Base-by-base conservation (phyloP, 2,797 vertebrate species). In the Choloepus didactylus region DNA sequence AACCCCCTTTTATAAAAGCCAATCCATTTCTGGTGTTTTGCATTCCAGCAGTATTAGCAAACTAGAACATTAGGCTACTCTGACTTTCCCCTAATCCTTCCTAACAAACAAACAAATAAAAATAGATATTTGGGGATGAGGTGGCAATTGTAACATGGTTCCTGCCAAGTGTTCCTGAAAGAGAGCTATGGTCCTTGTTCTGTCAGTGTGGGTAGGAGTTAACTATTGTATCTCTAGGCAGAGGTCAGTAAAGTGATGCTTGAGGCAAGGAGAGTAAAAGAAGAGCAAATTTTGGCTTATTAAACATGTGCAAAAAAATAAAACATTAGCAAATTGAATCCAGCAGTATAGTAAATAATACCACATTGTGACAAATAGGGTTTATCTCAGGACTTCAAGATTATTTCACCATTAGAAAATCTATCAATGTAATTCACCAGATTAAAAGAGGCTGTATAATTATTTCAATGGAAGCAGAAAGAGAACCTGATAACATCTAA, bases 21-120 rank as follows among this genome's bases (percentile, higher is more conserved):
- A 44, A 44, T 6, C 41, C 41, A 6, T 44, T 44, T 44, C 41
- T 44, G 41, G 41, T 44, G 41, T 44, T 44, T 44, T 44, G 41
- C 41, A 44, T 44, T 44, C 41, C 41, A 44, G 41, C 41, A 44
- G 41, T 6, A 44, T 44, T 44, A 44, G 41, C 41, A 44, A 44
- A 44, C 41, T 44, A 44, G 41, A 44, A 44, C 41, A 44, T 44
- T 44, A 44, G 41, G 6, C 5, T 44, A 44, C 41, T 44, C 41
- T 51, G 9, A n/a, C 25, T 77, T 62, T 18, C 8, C 14, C 15
- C 15, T 41, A n/a, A 38, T 54, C 44, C 41, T 3, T 79, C n/a
- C 80, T 87, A 82, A 87, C 35, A 66, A 88, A 82, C 59, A 46
- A 73, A 75, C 70, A 89, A 64, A 54, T 62, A 67, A 59, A 54